Evolutionary conservation across 1,140 invertebrate species (phyloP).

Genomic region (Drosophila malerkotliana): DNA sequence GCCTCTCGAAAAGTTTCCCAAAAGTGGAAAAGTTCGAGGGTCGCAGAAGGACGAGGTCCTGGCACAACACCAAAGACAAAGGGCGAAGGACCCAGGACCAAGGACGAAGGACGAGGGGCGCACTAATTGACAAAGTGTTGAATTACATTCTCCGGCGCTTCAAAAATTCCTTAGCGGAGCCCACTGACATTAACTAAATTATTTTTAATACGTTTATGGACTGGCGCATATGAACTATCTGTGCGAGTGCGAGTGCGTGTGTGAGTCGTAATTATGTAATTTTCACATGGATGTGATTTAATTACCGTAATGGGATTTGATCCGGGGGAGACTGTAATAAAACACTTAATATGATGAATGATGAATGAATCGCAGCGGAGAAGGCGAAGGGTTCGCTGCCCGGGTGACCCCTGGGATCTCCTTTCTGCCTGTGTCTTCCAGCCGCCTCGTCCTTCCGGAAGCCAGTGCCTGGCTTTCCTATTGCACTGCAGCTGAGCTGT

Average conservation of each 20-base stretch:
- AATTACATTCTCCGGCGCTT: constrained; percentile 67
- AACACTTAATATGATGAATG: constrained; percentile 82
- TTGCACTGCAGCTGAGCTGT: constrained; percentile 43
- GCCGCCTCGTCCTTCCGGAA: background rate
- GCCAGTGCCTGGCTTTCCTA: background rate
- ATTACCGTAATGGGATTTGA: constrained; percentile 83
- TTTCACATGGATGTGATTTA: constrained; percentile 83
- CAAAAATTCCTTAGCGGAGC: constrained; percentile 43
- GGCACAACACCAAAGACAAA: background rate
- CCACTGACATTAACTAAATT: constrained; percentile 82
- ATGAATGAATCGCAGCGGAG: constrained; percentile 68
- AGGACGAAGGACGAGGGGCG: background rate
- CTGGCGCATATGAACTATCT: constrained; percentile 60
- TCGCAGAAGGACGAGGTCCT: background rate
- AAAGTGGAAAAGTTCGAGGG: constrained; percentile 18
- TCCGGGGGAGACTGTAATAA: constrained; percentile 68
- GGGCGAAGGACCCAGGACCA: background rate
- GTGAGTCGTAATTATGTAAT: constrained; percentile 79
- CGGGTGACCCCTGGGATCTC: constrained; percentile 47
- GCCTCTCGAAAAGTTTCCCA: constrained; percentile 35
- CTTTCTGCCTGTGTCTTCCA: background rate
- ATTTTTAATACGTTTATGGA: constrained; percentile 84
- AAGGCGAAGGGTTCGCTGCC: constrained; percentile 59
- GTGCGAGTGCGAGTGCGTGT: constrained; percentile 22
- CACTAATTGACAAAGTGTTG: constrained; percentile 81